phyloP scores from a whole-genome alignment of 2,888 invertebrate genomes.

The Pegoplata infirma region DNA sequence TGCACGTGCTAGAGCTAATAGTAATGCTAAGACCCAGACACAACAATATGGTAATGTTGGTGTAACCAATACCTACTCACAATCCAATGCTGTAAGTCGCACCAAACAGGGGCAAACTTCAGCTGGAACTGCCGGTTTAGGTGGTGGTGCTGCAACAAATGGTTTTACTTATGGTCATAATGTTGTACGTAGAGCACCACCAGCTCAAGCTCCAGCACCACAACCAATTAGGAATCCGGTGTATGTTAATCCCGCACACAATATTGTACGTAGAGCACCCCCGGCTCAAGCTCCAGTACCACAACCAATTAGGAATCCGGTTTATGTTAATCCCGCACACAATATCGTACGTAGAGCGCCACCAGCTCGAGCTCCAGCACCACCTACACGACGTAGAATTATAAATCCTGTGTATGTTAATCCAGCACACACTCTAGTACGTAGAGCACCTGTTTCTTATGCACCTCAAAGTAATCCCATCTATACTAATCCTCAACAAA shows the following conservation, averaged over 20 bases:
- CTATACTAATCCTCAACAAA: conserved; percentile 16
- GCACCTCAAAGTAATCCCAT: too few species aligned
- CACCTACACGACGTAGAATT: background rate
- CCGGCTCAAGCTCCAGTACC: background rate
- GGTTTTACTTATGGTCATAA: conserved; percentile 23
- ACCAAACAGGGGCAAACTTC: conserved; percentile 70
- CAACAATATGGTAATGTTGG: conserved; percentile 69
- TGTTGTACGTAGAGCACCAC: conserved; percentile 60
- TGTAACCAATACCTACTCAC: conserved; percentile 68
- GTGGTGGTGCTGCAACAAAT: conserved; percentile 65
- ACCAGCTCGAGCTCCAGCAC: background rate
- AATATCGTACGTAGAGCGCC: conserved; percentile 59
- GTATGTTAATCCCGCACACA: background rate
- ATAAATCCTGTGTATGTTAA: background rate
- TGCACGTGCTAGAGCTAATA: conserved; percentile 68
- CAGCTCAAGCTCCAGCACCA: background rate
- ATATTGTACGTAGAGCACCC: conserved; percentile 59
- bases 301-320: background rate
- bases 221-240: background rate
- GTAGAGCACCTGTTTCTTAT: conserved; percentile 64
- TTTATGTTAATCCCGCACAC: conserved; percentile 1
- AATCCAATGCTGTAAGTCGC: conserved; percentile 71
- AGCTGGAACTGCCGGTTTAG: conserved; percentile 69
- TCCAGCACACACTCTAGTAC: conserved; percentile 39
- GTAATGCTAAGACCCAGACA: conserved; percentile 67